A percentile compares a stretch with the other conserved stretches of the same genome.
These are phyloP conservation scores for Dysmachus trigonus DNA, from an alignment of 2,888 invertebrate genomes.

Conservation along the genomic window DNA sequence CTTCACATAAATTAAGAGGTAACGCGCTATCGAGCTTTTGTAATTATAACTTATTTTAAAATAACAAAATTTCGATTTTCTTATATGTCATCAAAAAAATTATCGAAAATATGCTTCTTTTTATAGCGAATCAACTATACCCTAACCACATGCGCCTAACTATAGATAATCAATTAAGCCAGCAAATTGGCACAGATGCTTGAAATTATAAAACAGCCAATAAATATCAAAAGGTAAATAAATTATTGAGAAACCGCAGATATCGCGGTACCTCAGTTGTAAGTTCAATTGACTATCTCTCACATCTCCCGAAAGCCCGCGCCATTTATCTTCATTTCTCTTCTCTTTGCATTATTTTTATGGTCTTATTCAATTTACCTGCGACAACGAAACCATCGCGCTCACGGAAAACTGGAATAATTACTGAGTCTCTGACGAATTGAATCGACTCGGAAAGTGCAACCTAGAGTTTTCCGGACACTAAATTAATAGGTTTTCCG, in stretches of 20 bases:
- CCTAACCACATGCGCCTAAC: too few species aligned
- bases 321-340: conserved; percentile 7
- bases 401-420: background rate
- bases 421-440: background rate
- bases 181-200: background rate
- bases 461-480: background rate
- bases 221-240: background rate
- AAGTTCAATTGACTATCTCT: background rate
- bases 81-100: too few species aligned
- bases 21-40: too few species aligned
- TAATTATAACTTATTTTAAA: too few species aligned
- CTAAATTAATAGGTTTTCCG: conserved; percentile 14
- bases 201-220: background rate
- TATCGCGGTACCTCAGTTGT: background rate
- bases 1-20: too few species aligned
- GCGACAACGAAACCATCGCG: background rate
- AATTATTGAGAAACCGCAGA: background rate
- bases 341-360: background rate
- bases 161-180: background rate
- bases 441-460: background rate
- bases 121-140: too few species aligned
- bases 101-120: too few species aligned
- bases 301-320: background rate
- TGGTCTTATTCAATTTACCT: conserved; percentile 18
- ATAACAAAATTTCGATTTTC: too few species aligned